A percentile compares a stretch with the other conserved stretches of the same genome.
These are phyloP conservation scores for Artibeus jamaicensis DNA, from an alignment of 2,797 vertebrate genomes.

Conservation along the genomic window DNA sequence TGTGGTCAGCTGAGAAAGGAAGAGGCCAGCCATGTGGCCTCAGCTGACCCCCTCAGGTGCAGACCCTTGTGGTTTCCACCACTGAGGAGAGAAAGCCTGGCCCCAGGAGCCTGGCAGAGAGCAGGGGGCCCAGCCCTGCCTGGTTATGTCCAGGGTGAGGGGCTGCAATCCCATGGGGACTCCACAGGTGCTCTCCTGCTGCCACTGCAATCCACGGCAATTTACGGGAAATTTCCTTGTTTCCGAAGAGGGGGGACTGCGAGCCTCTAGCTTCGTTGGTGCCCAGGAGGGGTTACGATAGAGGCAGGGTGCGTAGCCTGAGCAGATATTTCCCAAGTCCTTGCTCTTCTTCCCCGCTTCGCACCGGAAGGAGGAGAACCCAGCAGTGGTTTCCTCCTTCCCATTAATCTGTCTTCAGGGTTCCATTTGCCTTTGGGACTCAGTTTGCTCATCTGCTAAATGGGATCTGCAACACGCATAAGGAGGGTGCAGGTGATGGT, in stretches of 20 bases:
- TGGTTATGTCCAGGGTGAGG: background rate
- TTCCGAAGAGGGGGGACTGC: background rate
- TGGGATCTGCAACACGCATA: accelerated
- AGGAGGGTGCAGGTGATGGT: background rate
- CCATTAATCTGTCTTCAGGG: background rate
- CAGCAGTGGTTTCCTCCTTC: background rate
- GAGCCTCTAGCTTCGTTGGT: background rate
- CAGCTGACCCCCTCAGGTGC: background rate
- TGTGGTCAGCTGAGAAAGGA: background rate
- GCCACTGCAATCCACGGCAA: background rate
- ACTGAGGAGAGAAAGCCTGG: background rate
- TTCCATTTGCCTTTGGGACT: accelerated
- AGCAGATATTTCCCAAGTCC: too few species aligned
- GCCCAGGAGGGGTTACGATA: background rate
- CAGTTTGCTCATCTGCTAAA: conserved; percentile 26
- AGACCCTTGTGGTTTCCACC: background rate
- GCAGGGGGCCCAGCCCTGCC: background rate
- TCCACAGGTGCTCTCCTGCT: accelerated
- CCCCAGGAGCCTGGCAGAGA: background rate
- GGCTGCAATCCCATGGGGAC: background rate
- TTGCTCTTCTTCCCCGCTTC: background rate
- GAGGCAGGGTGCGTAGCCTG: background rate
- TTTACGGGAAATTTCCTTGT: accelerated
- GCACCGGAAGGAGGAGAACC: background rate
- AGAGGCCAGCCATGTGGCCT: background rate